A percentile compares a stretch with the other conserved stretches of the same genome.
phyloP scores from a whole-genome alignment of 2,113 vertebrate species.

The Bubo scandiacus region DNA sequence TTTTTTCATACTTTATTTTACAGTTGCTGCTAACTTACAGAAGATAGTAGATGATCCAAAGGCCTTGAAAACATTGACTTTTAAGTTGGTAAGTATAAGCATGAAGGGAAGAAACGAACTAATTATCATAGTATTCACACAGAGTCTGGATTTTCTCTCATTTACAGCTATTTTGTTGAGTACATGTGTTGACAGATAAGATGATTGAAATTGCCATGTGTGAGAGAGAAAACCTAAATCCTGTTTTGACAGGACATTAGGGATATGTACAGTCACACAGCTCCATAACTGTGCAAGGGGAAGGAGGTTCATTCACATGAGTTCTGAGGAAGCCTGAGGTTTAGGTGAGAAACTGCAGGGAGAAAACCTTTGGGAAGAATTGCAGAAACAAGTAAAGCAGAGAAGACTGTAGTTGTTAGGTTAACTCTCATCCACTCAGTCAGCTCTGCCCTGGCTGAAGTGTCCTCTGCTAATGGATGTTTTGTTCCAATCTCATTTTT shows the following conservation, averaged over 20 bases:
- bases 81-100: conserved; percentile 93
- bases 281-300: neutral
- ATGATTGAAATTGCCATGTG: neutral
- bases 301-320: neutral
- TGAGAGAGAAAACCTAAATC: neutral
- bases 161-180: neutral
- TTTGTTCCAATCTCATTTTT: neutral
- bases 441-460: neutral
- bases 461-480: neutral
- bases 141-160: neutral
- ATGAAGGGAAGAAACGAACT: neutral
- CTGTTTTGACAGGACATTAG: neutral
- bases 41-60: conserved; percentile 98
- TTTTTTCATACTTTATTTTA: conserved; percentile 66
- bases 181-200: neutral
- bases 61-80: conserved; percentile 96
- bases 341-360: neutral
- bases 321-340: neutral
- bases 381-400: neutral
- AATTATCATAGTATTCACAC: neutral
- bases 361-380: neutral
- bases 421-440: neutral
- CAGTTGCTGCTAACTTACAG: conserved; percentile 99
- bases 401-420: neutral
- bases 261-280: neutral